Conservation (phyloP, 2,113 vertebrate species). For the Gasterosteus nipponicus region DNA sequence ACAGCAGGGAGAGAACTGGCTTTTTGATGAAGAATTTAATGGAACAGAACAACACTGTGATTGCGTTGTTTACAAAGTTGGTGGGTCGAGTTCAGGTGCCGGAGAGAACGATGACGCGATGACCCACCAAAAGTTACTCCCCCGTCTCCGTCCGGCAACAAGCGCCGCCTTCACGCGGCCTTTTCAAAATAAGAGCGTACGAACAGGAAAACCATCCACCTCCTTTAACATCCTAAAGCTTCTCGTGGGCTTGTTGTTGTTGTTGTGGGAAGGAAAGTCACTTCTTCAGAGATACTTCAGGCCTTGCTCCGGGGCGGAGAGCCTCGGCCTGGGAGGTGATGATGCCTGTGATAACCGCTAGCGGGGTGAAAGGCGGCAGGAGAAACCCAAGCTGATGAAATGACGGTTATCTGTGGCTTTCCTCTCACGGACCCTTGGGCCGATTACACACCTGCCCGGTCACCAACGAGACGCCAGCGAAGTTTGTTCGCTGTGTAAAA, state of each 20-base stretch:
- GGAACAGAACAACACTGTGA: neutral
- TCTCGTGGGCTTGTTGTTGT: no score
- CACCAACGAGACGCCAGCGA: slow-evolving; percentile 5
- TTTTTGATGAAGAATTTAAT: slow-evolving; percentile 7
- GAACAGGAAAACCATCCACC: no score
- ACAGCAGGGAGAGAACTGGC: neutral
- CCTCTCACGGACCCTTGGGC: neutral
- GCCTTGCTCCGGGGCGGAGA: neutral
- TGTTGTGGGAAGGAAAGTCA: no score
- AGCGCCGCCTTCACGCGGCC: no score
- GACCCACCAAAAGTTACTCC: no score
- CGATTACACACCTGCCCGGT: slow-evolving; percentile 53
- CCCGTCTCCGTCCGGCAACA: no score
- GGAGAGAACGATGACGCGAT: no score
- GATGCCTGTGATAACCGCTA: neutral
- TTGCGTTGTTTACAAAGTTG: neutral
- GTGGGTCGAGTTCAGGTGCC: neutral
- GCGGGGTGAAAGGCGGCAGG: neutral
- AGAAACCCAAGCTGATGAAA: slow-evolving; percentile 21
- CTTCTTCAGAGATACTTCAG: neutral
- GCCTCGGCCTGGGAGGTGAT: neutral
- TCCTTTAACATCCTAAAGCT: no score
- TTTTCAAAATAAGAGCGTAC: no score
- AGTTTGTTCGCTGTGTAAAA: neutral
- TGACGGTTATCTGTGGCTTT: slow-evolving; percentile 34